Evolutionary conservation across 2,113 vertebrate genomes (phyloP).

Genomic region (Lampris megalopsis): DNA sequence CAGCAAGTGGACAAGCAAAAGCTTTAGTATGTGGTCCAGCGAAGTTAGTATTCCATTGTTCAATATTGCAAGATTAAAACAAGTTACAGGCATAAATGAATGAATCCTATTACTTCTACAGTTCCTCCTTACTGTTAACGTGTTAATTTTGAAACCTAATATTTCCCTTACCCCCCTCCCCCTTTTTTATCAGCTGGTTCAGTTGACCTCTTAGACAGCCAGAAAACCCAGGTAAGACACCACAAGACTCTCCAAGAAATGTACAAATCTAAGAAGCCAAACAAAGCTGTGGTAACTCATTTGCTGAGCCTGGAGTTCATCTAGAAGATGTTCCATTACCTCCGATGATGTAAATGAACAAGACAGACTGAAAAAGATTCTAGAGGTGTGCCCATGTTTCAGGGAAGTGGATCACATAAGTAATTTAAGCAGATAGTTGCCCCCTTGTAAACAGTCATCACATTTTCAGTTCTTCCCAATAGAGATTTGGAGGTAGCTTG

Average conservation of each 20-base stretch:
- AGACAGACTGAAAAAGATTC: conserved; percentile 24
- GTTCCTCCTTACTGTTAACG: neutral
- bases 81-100: neutral
- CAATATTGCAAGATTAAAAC: neutral
- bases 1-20: no score
- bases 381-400: neutral
- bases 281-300: conserved; percentile 31
- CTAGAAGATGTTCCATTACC: conserved; percentile 32
- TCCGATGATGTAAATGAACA: conserved; percentile 30
- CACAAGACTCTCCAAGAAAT: conserved; percentile 20
- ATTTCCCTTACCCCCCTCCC: neutral
- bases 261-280: conserved; percentile 32
- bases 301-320: conserved; percentile 36
- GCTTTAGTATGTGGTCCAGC: neutral
- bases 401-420: conserved; percentile 1
- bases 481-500: neutral
- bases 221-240: conserved; percentile 31
- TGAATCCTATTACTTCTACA: neutral
- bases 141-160: neutral
- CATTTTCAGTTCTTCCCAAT: neutral
- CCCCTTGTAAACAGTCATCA: neutral
- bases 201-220: conserved; percentile 12
- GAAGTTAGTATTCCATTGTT: neutral
- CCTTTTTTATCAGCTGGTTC: neutral
- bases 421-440: no score